Base-by-base conservation (phyloP, 2,797 vertebrate species). In the Acipenser oxyrinchus region DNA sequence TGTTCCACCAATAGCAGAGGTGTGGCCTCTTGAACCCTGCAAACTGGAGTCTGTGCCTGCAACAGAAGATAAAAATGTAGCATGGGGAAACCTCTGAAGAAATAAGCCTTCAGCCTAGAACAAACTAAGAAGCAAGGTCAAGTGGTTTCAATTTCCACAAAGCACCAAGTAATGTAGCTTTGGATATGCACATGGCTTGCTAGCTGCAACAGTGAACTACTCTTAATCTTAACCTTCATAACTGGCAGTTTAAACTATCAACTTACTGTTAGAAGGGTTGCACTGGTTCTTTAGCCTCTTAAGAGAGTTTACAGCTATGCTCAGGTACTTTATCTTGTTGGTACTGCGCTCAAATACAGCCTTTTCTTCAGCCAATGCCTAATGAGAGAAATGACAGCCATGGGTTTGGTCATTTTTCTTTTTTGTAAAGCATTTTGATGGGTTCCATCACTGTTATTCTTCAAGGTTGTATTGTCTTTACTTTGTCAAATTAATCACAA, bases 291-390 rank as follows among this genome's bases (percentile, higher is more conserved):
- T 92, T 65, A 93, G 78, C 70, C 77, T 93, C 83, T 93, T 93
- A 48, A 94, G 79, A 1, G 84, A 83, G 64, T 92, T 93, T 70
- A 91, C 87, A 51, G 89, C 89, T 70, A 91, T 76, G 58, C 91
- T 93, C 70, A 90, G 74, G 75, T 93, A 94, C 77, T 90, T 91
- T 49, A 92, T 82, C 76, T 86, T 90, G 84, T 88, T 91, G 58
- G 84, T 65, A 71, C 87, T 93, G 68, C 83, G 87, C 64, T 91
- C 88, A 81, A 88, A 93, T 59, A 93, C 75, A 0, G 75, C 73
- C 72, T 82, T 92, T 79, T 96, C 92, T 79, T 93, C 91, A 23
- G 70, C 75, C 37, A 90, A 71, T 1, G 92, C 92, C 92, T 95
- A 49, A 12, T 66, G 64, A 18, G 61, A 58, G 18, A 65, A 9